Base-by-base conservation (phyloP, 2,888 invertebrate species). In the Cyaniris semiargus region DNA sequence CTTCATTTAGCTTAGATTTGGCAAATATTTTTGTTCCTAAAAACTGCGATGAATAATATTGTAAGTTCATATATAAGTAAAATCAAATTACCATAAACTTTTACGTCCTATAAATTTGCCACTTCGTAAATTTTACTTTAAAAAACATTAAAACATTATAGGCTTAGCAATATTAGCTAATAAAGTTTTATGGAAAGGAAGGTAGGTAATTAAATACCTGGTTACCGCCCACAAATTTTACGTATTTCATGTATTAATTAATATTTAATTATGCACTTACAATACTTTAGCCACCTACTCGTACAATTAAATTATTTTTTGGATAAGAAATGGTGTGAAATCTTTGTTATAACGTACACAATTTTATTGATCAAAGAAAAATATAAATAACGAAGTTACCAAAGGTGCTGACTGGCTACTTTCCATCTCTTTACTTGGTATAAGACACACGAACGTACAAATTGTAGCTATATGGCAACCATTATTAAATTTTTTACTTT, bases 91-190 rank as follows among this genome's bases (percentile, higher is more conserved):
- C 66, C 18, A 27, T 66, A 31, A 13, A 13, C 66, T 31, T 66
- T 27, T 27, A 15, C 27, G 66, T 15, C 18, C 1, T 13, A 31
- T 15, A 6, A 66, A 66, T 66, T 31, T 66, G 15, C 27, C 66
- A 21, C 34, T 38, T 71, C 71, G 21, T 71, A 71, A 70, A 71
- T 71, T 71, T 71, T 21, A 71, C 31, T n/a, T 34, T 70, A 70
- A 70, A 58, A 31, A 70, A 34, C 38, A 71, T 71, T n/a, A 71
- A 71, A 71, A 34, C 38, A 38, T 38, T n/a, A 38, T 38, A 21
- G 21, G 71, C 71, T 38, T 38, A 71, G 15, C 71, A 38, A 34
- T 18, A 70, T 70, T 70, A 8, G n/a, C 31, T 31, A 71, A 71
- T 71, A 71, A 71, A 66, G 2, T 66, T 66, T 71, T 70, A 38